Conservation (phyloP, 2,888 invertebrate genomes). For the Heliconius aoede region DNA sequence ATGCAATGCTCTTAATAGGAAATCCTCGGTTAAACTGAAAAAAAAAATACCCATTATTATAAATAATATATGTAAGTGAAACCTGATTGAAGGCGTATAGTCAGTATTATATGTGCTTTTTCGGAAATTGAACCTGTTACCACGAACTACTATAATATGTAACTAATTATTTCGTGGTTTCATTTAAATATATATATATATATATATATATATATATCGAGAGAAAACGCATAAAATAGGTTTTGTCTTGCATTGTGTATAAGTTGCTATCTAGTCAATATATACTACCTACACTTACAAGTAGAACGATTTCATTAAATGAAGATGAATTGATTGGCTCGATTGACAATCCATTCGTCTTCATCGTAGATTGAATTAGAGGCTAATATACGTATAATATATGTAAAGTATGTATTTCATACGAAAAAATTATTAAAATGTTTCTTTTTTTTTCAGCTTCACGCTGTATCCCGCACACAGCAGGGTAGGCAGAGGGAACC, state of each 20-base stretch:
- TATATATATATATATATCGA: no score
- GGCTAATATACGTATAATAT: not conserved
- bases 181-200: no score
- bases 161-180: no score
- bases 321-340: constrained; percentile 11
- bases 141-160: no score
- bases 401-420: not conserved
- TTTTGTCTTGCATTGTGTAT: not conserved
- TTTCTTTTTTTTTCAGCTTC: no score
- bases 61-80: no score
- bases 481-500: no score
- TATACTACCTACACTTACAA: not conserved
- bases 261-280: not conserved
- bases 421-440: not conserved
- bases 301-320: constrained; percentile 1
- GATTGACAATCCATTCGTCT: constrained; percentile 12
- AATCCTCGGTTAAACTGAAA: constrained; percentile 72
- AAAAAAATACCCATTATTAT: not conserved
- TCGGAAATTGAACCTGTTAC: no score
- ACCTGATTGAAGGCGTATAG: no score
- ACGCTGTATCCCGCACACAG: no score
- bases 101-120: no score
- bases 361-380: constrained; percentile 4
- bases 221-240: no score
- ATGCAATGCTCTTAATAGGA: constrained; percentile 62